phyloP scores from a whole-genome alignment of 2,113 vertebrate species.

The Oryzias melastigma region DNA sequence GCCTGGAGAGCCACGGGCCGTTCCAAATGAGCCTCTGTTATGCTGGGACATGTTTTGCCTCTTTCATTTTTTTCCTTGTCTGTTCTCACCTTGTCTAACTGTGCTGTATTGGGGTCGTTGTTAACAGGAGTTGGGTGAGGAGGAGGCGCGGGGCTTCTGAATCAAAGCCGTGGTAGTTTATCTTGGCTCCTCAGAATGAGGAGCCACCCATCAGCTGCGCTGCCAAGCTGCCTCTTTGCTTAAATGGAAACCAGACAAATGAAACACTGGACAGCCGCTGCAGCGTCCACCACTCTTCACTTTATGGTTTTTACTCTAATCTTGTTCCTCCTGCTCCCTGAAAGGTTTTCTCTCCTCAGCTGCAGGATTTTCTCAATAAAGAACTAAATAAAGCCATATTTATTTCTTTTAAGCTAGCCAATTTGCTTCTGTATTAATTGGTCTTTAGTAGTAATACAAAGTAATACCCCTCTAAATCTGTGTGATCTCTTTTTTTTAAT shows the following conservation, averaged over 20 bases:
- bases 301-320: slow-evolving; percentile 39
- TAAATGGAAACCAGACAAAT: slow-evolving; percentile 50
- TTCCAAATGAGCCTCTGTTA: slow-evolving; percentile 37
- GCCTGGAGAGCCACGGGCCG: slow-evolving; percentile 36
- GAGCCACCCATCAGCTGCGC: slow-evolving; percentile 18
- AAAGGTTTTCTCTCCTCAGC: slow-evolving; percentile 5
- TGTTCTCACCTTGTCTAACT: slow-evolving; percentile 11
- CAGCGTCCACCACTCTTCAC: slow-evolving; percentile 49
- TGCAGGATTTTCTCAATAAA: slow-evolving; percentile 36
- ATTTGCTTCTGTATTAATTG: slow-evolving; percentile 22
- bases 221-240: slow-evolving; percentile 29
- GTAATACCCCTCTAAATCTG: slow-evolving; percentile 13
- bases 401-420: slow-evolving; percentile 20
- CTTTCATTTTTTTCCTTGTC: not conserved
- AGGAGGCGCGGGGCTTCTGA: slow-evolving; percentile 29
- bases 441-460: not conserved
- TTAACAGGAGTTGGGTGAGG: slow-evolving; percentile 20
- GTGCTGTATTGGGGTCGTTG: slow-evolving; percentile 49
- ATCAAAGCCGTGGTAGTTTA: slow-evolving; percentile 38
- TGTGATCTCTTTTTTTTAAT: not conserved
- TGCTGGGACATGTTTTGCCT: slow-evolving; percentile 22
- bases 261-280: slow-evolving; percentile 40
- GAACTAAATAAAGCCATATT: slow-evolving; percentile 34
- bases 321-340: slow-evolving; percentile 3
- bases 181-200: slow-evolving; percentile 21